Percentiles rank a stretch among this genome's conserved stretches.
Evolutionary conservation across 2,113 vertebrate species (phyloP).

Genomic region (Uria aalge): DNA sequence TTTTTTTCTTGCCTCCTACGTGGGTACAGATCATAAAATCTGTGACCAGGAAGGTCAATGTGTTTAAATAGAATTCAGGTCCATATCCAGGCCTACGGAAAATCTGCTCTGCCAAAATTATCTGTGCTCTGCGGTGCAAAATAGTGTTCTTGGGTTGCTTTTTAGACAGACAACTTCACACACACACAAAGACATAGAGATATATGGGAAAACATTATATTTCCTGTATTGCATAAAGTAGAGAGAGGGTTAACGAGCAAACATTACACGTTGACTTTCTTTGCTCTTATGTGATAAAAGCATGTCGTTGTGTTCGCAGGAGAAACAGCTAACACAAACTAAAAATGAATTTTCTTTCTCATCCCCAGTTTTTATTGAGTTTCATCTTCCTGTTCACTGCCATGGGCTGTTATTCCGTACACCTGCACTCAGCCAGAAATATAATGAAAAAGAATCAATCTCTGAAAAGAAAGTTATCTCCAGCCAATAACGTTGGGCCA

Average conservation of each 20-base stretch:
- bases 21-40: background rate
- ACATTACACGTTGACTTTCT: background rate
- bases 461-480: slow-evolving; percentile 49
- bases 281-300: background rate
- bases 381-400: slow-evolving; percentile 59
- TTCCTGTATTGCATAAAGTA: background rate
- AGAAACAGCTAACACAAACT: background rate
- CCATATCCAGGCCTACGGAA: background rate
- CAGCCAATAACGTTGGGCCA: slow-evolving; percentile 1
- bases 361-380: slow-evolving; percentile 61
- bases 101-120: background rate
- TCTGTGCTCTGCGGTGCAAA: background rate
- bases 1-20: background rate
- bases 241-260: background rate
- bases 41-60: background rate
- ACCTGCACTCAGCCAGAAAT: slow-evolving; percentile 61
- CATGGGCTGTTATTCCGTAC: slow-evolving; percentile 54
- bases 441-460: slow-evolving; percentile 64
- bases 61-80: background rate
- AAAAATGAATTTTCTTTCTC: slow-evolving; percentile 63
- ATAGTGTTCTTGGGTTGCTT: background rate
- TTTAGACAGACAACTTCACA: background rate
- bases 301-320: background rate
- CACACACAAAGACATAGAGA: background rate
- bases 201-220: background rate